These are phyloP conservation scores for Notodonta dromedarius DNA, from an alignment of 2,888 invertebrate species.

Conservation along the genomic window DNA sequence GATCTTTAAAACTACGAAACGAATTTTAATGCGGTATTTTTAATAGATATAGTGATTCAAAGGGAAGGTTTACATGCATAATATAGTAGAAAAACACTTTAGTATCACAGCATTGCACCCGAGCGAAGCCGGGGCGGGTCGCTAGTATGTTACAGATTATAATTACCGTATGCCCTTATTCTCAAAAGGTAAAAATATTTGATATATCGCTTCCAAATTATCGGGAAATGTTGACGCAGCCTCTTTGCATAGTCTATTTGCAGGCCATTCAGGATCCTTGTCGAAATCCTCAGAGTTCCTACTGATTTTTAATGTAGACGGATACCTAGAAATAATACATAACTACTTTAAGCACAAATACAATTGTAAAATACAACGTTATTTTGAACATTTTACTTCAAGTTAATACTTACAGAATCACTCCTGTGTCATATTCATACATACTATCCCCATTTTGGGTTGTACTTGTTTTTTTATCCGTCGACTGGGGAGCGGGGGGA, in stretches of 20 bases:
- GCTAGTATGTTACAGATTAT: slow-evolving; percentile 26
- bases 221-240: slow-evolving; percentile 66
- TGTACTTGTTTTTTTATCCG: slow-evolving; percentile 30
- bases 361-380: too few relatives aligned
- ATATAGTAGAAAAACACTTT: too few relatives aligned
- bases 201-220: slow-evolving; percentile 82
- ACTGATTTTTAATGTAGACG: slow-evolving; percentile 75
- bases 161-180: slow-evolving; percentile 90
- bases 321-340: slow-evolving; percentile 66
- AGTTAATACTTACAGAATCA: slow-evolving; percentile 47
- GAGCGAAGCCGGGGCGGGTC: too few relatives aligned
- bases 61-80: too few relatives aligned
- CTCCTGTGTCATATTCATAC: slow-evolving; percentile 50
- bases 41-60: too few relatives aligned
- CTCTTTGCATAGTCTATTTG: slow-evolving; percentile 74
- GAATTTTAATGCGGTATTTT: too few relatives aligned
- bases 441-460: slow-evolving; percentile 33
- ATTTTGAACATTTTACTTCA: too few relatives aligned
- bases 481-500: slow-evolving; percentile 8
- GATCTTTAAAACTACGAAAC: too few relatives aligned
- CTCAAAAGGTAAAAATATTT: slow-evolving; percentile 89
- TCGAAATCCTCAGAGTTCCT: slow-evolving; percentile 81
- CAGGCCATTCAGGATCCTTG: slow-evolving; percentile 81
- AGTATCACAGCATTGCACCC: too few relatives aligned
- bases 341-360: background rate